Evolutionary conservation across 2,113 vertebrate species (phyloP).

Genomic region (Hylia prasina): DNA sequence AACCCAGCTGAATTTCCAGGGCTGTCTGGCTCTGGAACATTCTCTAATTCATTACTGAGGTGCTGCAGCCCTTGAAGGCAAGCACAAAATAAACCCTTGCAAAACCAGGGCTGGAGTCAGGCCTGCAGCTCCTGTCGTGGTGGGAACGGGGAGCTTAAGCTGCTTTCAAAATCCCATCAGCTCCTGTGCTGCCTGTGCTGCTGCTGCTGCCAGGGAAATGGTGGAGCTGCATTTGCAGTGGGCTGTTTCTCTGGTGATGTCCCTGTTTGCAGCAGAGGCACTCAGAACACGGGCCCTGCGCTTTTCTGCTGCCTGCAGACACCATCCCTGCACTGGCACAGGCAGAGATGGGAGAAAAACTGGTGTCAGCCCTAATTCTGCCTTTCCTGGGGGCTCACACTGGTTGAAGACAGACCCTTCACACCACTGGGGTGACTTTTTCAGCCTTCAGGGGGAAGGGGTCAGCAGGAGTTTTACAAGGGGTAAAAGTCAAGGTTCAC

Average conservation of each 20-base stretch:
- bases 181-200: neutral
- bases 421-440: neutral
- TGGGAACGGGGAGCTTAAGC: neutral
- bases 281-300: neutral
- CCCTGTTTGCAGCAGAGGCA: neutral
- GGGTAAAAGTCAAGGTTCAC: neutral
- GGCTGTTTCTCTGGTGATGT: neutral
- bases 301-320: neutral
- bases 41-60: neutral
- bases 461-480: conserved; percentile 2
- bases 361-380: neutral
- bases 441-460: neutral
- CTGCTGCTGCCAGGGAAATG: neutral
- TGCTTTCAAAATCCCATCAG: neutral
- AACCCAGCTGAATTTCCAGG: neutral
- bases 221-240: neutral
- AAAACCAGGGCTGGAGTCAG: neutral
- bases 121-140: neutral
- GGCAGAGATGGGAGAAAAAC: neutral
- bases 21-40: neutral
- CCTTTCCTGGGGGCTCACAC: neutral
- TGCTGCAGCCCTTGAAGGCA: neutral
- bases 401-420: conserved; percentile 15
- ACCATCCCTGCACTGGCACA: neutral
- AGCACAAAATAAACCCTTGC: neutral